Percentiles rank a stretch among this genome's conserved stretches.
Evolutionary conservation across 2,888 invertebrate genomes (phyloP).

Genomic region (Dicyrtomina minuta): DNA sequence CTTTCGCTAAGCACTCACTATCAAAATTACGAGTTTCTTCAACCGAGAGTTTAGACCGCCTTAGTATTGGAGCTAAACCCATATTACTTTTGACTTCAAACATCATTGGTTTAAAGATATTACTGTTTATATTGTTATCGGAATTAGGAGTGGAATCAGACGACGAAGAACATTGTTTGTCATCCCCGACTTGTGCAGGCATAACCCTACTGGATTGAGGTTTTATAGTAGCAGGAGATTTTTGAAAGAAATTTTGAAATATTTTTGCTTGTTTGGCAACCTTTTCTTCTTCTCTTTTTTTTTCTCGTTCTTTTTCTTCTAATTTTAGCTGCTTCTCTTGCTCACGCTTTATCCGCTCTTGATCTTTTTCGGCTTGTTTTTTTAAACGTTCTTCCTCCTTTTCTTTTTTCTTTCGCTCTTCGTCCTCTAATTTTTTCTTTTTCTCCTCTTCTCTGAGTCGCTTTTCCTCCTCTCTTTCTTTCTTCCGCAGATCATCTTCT

Average conservation of each 20-base stretch:
- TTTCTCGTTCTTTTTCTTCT: conserved; percentile 55
- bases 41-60: conserved; percentile 62
- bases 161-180: background rate
- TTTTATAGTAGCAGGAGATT: conserved; percentile 28
- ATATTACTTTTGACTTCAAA: conserved; percentile 77
- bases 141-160: background rate
- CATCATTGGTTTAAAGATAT: conserved; percentile 52
- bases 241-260: conserved; percentile 36
- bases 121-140: background rate
- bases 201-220: background rate
- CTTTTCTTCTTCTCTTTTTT: conserved; percentile 55
- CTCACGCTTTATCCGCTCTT: conserved; percentile 60
- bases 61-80: conserved; percentile 74
- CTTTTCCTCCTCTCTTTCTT: conserved; percentile 35
- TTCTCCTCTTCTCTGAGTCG: conserved; percentile 50
- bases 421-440: conserved; percentile 61
- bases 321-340: conserved; percentile 65
- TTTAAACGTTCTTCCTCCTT: conserved; percentile 63
- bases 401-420: conserved; percentile 65
- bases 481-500: conserved; percentile 31
- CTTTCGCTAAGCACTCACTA: conserved; percentile 35
- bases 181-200: background rate
- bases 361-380: conserved; percentile 62
- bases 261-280: conserved; percentile 54
- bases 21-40: conserved; percentile 63